Percentiles rank a stretch among this genome's conserved stretches.
Conservation (phyloP, 2,113 vertebrate species). For the Thryonomys swinderianus region DNA sequence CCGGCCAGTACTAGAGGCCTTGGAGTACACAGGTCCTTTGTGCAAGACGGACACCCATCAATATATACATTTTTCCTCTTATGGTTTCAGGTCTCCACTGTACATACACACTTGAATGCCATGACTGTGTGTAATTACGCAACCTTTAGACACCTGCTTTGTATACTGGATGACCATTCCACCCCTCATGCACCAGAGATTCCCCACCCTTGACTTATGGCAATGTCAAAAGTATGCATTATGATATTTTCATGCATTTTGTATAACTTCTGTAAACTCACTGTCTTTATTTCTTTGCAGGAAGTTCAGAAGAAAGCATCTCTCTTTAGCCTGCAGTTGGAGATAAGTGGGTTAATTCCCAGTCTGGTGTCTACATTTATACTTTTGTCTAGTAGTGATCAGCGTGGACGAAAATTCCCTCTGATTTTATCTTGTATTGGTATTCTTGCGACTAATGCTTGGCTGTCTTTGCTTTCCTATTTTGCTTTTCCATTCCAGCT, state of each 20-base stretch:
- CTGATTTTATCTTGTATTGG: conserved; percentile 92
- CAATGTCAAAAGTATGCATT: neutral
- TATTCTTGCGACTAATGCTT: conserved; percentile 84
- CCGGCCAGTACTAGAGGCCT: neutral
- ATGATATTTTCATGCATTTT: neutral
- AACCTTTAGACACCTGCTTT: neutral
- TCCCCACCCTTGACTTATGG: neutral
- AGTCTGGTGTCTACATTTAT: conserved; percentile 93
- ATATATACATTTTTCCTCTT: neutral
- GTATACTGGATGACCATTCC: neutral
- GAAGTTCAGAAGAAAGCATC: conserved; percentile 94
- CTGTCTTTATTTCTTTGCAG: conserved; percentile 85
- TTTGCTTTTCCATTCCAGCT: conserved; percentile 91
- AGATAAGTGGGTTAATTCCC: conserved; percentile 90
- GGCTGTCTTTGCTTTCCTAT: conserved; percentile 88
- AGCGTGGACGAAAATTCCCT: conserved; percentile 92
- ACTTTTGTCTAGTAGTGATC: conserved; percentile 93
- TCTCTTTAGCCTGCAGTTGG: conserved; percentile 91
- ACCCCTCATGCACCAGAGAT: neutral
- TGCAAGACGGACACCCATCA: neutral
- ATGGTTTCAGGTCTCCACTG: neutral
- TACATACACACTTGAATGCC: neutral
- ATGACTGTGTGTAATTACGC: neutral
- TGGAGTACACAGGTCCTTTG: neutral
- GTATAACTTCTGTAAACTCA: neutral